A percentile compares a stretch with the other conserved stretches of the same genome.
Evolutionary conservation across 2,113 vertebrate species (phyloP).

Genomic region (Abramis brama): DNA sequence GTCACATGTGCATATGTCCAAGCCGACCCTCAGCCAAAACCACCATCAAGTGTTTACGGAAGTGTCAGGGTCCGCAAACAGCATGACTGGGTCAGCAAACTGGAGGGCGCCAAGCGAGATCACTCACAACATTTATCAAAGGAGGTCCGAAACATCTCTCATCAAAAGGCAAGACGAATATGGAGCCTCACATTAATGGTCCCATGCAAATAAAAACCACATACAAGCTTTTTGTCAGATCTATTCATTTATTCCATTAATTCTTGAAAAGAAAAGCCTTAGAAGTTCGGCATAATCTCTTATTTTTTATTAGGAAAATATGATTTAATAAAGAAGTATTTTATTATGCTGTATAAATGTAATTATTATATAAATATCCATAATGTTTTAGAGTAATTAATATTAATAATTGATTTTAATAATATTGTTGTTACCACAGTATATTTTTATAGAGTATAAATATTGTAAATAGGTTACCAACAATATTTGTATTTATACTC

Average conservation of each 20-base stretch:
- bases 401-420: too few species aligned
- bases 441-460: too few species aligned
- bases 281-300: neutral
- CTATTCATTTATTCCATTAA: neutral
- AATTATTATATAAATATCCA: too few species aligned
- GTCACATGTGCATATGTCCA: constrained; percentile 16
- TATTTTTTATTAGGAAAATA: neutral
- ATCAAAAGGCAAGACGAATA: neutral
- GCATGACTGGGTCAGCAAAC: neutral
- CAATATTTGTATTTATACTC: neutral
- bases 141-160: neutral
- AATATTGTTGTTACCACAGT: too few species aligned
- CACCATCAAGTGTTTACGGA: constrained; percentile 9
- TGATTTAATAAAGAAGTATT: neutral
- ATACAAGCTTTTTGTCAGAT: neutral
- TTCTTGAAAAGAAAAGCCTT: neutral
- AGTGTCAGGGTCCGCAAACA: neutral
- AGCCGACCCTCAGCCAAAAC: neutral
- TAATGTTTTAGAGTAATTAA: too few species aligned
- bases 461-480: too few species aligned
- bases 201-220: neutral
- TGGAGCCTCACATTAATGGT: neutral
- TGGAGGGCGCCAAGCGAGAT: neutral
- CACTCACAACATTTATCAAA: neutral
- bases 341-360: too few species aligned